phyloP scores from a whole-genome alignment of 37 sponge, comb jelly and placozoan genomes.

The Halisarca cf. caerulea region DNA sequence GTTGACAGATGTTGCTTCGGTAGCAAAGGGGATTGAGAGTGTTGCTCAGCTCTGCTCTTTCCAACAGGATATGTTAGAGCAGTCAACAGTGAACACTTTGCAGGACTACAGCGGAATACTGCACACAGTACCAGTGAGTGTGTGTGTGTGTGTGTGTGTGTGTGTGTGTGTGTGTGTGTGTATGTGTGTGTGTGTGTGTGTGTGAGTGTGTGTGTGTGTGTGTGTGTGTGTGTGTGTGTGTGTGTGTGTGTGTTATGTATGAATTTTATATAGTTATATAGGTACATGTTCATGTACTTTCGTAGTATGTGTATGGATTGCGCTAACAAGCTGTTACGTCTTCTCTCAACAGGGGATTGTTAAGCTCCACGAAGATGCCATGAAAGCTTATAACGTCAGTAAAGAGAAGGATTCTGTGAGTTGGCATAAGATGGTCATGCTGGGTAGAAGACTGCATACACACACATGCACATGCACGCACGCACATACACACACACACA shows the following conservation, averaged over 20 bases:
- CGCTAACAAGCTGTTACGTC: too few species aligned
- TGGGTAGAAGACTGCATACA: too few species aligned
- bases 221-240: background rate
- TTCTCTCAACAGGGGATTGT: conserved; percentile 35
- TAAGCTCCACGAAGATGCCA: conserved; percentile 77
- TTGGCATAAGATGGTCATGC: background rate
- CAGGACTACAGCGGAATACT: conserved; percentile 67
- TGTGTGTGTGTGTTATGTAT: background rate
- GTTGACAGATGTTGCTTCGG: conserved; percentile 41
- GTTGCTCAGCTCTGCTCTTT: conserved; percentile 2
- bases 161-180: conserved; percentile 8
- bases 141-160: conserved; percentile 21
- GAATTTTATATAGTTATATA: too few species aligned
- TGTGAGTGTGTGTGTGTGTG: background rate
- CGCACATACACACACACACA: too few species aligned
- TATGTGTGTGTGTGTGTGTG: background rate
- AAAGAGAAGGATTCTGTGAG: conserved; percentile 77
- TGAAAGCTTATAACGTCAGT: conserved; percentile 64
- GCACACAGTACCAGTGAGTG: conserved; percentile 68
- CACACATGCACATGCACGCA: too few species aligned
- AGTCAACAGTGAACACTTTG: conserved; percentile 23
- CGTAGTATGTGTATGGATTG: background rate
- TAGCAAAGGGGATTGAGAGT: conserved; percentile 41
- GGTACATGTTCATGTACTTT: background rate
- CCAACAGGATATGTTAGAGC: conserved; percentile 64